A percentile compares a stretch with the other conserved stretches of the same genome.
These are phyloP conservation scores for Corythucha ciliata DNA, from an alignment of 2,888 invertebrate species.

Conservation along the genomic window DNA sequence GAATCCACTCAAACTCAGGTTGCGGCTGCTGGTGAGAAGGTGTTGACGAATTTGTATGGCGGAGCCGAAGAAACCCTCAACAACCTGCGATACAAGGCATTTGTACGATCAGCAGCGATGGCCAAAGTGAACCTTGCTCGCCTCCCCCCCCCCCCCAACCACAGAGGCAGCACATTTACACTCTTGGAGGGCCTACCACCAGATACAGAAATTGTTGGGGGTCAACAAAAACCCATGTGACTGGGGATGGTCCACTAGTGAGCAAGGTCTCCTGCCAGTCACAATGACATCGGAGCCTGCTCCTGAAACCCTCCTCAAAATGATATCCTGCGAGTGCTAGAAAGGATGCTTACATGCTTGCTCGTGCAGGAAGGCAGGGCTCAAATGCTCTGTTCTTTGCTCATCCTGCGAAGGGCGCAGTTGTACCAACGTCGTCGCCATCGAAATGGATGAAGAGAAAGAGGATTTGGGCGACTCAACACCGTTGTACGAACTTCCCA, in stretches of 20 bases:
- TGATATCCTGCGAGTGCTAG: not conserved
- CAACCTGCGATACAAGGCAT: not conserved
- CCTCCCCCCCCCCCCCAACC: conserved; percentile 5
- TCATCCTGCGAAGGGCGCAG: not conserved
- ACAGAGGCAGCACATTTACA: not conserved
- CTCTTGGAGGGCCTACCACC: not conserved
- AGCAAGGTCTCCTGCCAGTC: conserved; percentile 1
- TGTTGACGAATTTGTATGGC: not conserved
- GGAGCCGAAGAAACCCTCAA: conserved; percentile 3
- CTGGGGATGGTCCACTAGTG: not conserved
- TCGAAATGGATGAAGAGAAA: too few relatives aligned
- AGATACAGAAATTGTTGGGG: conserved; percentile 5
- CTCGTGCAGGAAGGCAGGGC: conserved; percentile 3
- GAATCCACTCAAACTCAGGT: too few relatives aligned
- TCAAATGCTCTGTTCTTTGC: conserved; percentile 5
- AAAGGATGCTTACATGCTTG: not conserved
- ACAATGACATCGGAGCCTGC: not conserved
- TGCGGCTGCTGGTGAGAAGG: not conserved
- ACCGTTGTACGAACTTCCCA: too few relatives aligned
- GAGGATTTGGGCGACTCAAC: too few relatives aligned
- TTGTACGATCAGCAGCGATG: not conserved
- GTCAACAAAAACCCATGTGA: not conserved
- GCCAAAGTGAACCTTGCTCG: conserved; percentile 7
- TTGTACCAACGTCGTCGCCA: too few relatives aligned
- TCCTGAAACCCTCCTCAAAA: not conserved